Evolutionary conservation across 2,113 vertebrate species (phyloP).

Genomic region (Mungos mungo): DNA sequence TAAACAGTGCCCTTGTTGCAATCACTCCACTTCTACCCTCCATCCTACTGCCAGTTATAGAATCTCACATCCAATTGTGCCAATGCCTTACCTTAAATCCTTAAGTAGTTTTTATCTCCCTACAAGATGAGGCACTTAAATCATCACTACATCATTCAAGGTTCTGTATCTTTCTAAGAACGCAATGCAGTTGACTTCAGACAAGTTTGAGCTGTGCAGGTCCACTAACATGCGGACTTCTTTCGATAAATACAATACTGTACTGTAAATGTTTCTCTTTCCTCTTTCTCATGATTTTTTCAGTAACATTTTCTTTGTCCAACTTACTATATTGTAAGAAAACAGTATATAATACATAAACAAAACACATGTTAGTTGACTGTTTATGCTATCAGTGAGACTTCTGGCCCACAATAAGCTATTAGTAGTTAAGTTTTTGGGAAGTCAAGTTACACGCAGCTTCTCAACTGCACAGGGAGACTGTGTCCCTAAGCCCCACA

Average conservation of each 20-base stretch:
- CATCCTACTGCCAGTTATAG: neutral
- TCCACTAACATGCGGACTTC: neutral
- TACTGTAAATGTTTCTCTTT: neutral
- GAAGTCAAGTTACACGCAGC: neutral
- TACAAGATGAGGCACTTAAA: conserved; percentile 20
- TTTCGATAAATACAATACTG: neutral
- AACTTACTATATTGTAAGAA: neutral
- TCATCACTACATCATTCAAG: conserved; percentile 2
- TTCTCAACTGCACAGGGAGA: neutral
- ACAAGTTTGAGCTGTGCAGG: neutral
- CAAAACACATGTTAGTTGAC: neutral
- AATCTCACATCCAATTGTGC: conserved; percentile 10
- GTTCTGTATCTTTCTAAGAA: neutral
- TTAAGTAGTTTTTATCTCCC: conserved; percentile 39
- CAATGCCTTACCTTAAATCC: neutral
- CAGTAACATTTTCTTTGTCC: neutral
- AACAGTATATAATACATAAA: neutral
- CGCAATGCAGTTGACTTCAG: neutral
- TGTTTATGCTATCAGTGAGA: neutral
- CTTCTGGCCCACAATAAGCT: neutral
- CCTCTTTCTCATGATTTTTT: neutral
- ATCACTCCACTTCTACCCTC: neutral
- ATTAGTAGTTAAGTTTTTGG: neutral
- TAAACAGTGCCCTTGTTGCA: neutral
- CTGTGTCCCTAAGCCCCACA: neutral